These are phyloP conservation scores for Cephus pygmeus DNA, from an alignment of 2,888 invertebrate genomes.

Conservation along the genomic window DNA sequence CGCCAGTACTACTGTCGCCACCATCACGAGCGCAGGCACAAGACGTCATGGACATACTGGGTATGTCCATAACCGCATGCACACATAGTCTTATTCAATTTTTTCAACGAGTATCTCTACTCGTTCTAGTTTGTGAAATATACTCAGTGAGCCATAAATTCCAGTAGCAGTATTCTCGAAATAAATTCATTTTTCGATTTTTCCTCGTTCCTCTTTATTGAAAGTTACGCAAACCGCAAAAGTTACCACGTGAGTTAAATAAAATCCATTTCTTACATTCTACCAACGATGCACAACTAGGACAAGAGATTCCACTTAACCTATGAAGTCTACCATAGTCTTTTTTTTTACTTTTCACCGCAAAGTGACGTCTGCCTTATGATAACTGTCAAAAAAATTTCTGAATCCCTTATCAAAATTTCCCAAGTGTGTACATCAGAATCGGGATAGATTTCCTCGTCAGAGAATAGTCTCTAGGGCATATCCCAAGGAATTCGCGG, in stretches of 20 bases:
- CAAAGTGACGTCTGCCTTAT: neutral
- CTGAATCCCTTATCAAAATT: neutral
- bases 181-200: neutral
- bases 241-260: neutral
- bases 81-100: slow-evolving; percentile 12
- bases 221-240: neutral
- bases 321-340: neutral
- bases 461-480: neutral
- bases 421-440: neutral
- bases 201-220: neutral
- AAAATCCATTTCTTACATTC: neutral
- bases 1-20: slow-evolving; percentile 65
- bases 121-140: neutral
- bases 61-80: slow-evolving; percentile 55
- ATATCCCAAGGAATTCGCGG: neutral
- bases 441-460: neutral
- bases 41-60: slow-evolving; percentile 65
- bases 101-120: neutral
- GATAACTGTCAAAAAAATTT: neutral
- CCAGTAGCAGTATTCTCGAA: neutral
- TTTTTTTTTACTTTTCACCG: neutral
- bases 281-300: neutral
- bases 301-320: neutral
- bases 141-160: neutral
- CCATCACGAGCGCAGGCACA: slow-evolving; percentile 63